phyloP scores from a whole-genome alignment of 1,140 invertebrate species.

The Oedothorax gibbosus region DNA sequence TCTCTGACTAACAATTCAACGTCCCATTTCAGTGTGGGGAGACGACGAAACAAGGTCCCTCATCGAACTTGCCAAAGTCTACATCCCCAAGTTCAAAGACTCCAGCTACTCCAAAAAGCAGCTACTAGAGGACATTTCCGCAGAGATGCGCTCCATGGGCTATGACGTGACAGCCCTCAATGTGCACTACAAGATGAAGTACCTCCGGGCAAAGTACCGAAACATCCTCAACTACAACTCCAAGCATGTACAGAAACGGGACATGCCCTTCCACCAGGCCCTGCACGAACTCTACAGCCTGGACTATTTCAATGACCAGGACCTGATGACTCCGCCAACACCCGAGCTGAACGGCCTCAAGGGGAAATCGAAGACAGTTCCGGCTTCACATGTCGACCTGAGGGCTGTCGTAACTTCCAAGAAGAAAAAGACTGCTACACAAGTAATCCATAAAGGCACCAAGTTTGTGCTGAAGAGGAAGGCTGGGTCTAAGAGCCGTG shows the following conservation, averaged over 20 bases:
- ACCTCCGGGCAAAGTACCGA: slow-evolving; percentile 38
- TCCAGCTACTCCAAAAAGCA: slow-evolving; percentile 37
- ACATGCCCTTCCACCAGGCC: slow-evolving; percentile 30
- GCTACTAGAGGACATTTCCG: slow-evolving; percentile 47
- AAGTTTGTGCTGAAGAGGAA: slow-evolving; percentile 13
- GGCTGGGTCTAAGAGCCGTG: background rate
- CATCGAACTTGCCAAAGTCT: slow-evolving; percentile 43
- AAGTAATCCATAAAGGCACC: background rate
- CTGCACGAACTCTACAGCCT: slow-evolving; percentile 39
- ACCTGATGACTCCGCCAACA: background rate
- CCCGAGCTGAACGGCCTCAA: background rate
- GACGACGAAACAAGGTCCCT: slow-evolving; percentile 52
- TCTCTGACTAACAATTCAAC: background rate
- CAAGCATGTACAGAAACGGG: slow-evolving; percentile 41
- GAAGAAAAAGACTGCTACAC: slow-evolving; percentile 1
- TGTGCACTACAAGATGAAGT: slow-evolving; percentile 51
- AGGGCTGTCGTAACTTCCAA: slow-evolving; percentile 39
- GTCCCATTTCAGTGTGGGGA: slow-evolving; percentile 38
- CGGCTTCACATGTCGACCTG: slow-evolving; percentile 54
- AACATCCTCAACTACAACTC: slow-evolving; percentile 22
- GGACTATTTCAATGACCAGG: slow-evolving; percentile 21
- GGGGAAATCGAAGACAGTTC: slow-evolving; percentile 3
- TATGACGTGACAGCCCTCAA: slow-evolving; percentile 32
- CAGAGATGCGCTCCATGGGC: slow-evolving; percentile 34
- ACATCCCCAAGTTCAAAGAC: slow-evolving; percentile 36